Base-by-base conservation (phyloP, 2,797 vertebrate species). In the Oreochromis grahami region DNA sequence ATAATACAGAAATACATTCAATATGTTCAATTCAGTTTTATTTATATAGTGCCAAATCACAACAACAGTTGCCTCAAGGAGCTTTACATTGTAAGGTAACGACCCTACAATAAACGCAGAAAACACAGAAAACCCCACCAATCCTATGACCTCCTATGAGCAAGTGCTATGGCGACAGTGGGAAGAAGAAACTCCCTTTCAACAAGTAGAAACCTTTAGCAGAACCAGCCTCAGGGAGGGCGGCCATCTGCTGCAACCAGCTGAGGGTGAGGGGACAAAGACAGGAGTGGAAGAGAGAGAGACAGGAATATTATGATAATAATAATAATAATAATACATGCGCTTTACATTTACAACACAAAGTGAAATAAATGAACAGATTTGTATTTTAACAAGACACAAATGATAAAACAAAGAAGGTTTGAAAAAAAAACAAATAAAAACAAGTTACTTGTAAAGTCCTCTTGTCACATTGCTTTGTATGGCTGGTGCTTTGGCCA, bases 341-440 rank as follows among this genome's bases (percentile, higher is more conserved):
- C 4, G 1, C 55, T 29, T 56, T 70, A 43, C n/a, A 68, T 15
- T 68, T 68, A 8, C 36, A 68, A 21, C 60, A 65, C 60, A 65
- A 41, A 1, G 1, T 24, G 36, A 68, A 41, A 0, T 43, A 68
- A 14, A 68, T 24, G 0, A 8, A 43, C 1, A 15, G 12, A 43
- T 68, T 26, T 70, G 17, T 24, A 24, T 43, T 43, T 41, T 68
- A 41, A 6, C 1, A 38, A 19, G 9, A 1, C 15, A 4, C 36
- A 43, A 41, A 8, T 5, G 1, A 34, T 41, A 41, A 68, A 65
- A 65, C 19, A 63, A 63, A 34, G 17, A 19, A 5, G 4, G n/a
- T 14, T 15, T 41, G 12, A 24, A 68, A 15, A 41, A 68, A n/a
- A n/a, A 1, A 2, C 14, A 38, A 38, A 36, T n/a, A n/a, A 38